A percentile compares a stretch with the other conserved stretches of the same genome.
These are phyloP conservation scores for Pantherophis alleghaniensis DNA, from an alignment of 2,797 vertebrate species.

Conservation along the genomic window DNA sequence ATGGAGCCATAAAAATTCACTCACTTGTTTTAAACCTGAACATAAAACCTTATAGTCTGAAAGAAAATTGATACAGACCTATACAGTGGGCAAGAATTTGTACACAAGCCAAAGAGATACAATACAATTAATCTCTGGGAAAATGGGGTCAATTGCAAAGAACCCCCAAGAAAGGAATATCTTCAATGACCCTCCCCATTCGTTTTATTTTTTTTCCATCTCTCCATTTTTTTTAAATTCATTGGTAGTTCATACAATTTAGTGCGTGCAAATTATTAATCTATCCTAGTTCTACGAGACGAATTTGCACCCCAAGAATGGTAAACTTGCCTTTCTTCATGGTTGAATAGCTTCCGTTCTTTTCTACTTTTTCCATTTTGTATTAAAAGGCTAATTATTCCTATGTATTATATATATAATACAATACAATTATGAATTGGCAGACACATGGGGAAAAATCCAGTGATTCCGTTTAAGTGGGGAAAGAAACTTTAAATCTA, in stretches of 20 bases:
- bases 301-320: not conserved
- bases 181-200: not conserved
- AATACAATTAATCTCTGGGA: not conserved
- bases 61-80: conserved; percentile 34
- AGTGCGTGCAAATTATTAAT: not conserved
- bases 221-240: not conserved
- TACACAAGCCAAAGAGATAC: not conserved
- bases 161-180: not conserved
- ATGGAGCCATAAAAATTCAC: conserved; percentile 28
- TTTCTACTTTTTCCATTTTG: not conserved
- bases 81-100: not conserved
- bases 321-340: not conserved
- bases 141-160: not conserved
- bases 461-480: not conserved
- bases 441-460: not conserved
- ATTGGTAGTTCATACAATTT: not conserved
- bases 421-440: not conserved
- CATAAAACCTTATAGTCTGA: conserved; percentile 3
- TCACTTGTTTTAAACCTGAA: conserved; percentile 35
- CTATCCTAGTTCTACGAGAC: not conserved
- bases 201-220: not conserved
- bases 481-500: not conserved
- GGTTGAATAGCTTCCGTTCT: not conserved
- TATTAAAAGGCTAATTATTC: not conserved
- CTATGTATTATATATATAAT: not conserved